Evolutionary conservation across 2,797 vertebrate species (phyloP).

Genomic region (Miichthys miiuy): DNA sequence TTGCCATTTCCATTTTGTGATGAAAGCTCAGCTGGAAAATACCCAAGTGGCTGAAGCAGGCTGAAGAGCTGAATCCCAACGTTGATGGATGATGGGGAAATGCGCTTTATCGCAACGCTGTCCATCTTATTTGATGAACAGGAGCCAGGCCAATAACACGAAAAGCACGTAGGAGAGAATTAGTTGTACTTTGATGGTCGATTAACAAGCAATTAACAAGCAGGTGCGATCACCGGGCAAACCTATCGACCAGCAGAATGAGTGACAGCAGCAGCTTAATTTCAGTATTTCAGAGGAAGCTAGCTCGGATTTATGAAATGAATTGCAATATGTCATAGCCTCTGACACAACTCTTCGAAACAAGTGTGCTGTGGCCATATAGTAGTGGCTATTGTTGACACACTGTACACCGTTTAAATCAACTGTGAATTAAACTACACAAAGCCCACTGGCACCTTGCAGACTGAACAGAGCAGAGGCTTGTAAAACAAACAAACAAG

Average conservation of each 20-base stretch:
- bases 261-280: slow-evolving; percentile 9
- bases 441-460: slow-evolving; percentile 77
- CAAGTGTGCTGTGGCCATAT: slow-evolving; percentile 31
- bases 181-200: slow-evolving; percentile 3
- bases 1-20: slow-evolving; percentile 54
- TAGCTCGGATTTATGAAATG: slow-evolving; percentile 17
- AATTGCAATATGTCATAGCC: slow-evolving; percentile 34
- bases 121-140: slow-evolving; percentile 41
- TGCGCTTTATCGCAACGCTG: slow-evolving; percentile 46
- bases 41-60: slow-evolving; percentile 28
- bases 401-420: slow-evolving; percentile 39
- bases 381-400: slow-evolving; percentile 53
- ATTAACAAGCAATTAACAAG: slow-evolving; percentile 33
- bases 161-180: slow-evolving; percentile 10
- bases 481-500: slow-evolving; percentile 83
- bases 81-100: slow-evolving; percentile 61
- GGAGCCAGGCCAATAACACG: slow-evolving; percentile 3
- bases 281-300: slow-evolving; percentile 21
- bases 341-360: slow-evolving; percentile 50
- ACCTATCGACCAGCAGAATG: slow-evolving; percentile 5
- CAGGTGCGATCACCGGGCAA: slow-evolving; percentile 33
- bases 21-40: slow-evolving; percentile 51
- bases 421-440: slow-evolving; percentile 64
- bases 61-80: slow-evolving; percentile 27
- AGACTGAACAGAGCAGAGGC: slow-evolving; percentile 63